These are phyloP conservation scores for Cydia amplana DNA, from an alignment of 1,140 invertebrate genomes.

Conservation along the genomic window DNA sequence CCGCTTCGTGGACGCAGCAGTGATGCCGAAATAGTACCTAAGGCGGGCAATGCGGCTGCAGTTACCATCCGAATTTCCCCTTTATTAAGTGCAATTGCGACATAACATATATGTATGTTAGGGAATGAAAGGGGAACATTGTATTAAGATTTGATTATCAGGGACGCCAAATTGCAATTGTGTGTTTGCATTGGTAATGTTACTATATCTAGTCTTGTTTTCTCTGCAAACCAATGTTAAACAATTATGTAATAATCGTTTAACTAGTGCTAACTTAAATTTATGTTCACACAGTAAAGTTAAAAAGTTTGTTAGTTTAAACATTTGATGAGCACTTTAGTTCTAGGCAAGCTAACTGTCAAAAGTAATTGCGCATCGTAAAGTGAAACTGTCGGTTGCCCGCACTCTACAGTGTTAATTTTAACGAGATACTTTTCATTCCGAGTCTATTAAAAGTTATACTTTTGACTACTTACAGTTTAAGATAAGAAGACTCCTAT, in stretches of 20 bases:
- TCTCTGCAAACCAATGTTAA: too few relatives aligned
- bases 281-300: too few relatives aligned
- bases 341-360: not conserved
- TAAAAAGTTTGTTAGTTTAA: not conserved
- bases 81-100: too few relatives aligned
- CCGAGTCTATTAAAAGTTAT: not conserved
- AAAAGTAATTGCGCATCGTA: not conserved
- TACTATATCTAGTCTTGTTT: too few relatives aligned
- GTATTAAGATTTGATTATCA: not conserved
- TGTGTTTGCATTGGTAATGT: not conserved
- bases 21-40: too few relatives aligned
- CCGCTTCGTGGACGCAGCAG: too few relatives aligned
- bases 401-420: not conserved
- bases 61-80: too few relatives aligned
- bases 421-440: constrained; percentile 3
- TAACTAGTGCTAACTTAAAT: too few relatives aligned
- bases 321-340: not conserved
- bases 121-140: not conserved
- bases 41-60: too few relatives aligned
- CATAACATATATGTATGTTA: not conserved
- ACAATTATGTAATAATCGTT: too few relatives aligned
- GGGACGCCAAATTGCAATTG: not conserved
- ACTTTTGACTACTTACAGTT: not conserved
- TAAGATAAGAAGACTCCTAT: not conserved
- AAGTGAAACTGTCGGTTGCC: not conserved